Percentiles rank a stretch among this genome's conserved stretches.
These are phyloP conservation scores for Varecia variegata DNA, from an alignment of 2,797 vertebrate genomes.

Conservation along the genomic window DNA sequence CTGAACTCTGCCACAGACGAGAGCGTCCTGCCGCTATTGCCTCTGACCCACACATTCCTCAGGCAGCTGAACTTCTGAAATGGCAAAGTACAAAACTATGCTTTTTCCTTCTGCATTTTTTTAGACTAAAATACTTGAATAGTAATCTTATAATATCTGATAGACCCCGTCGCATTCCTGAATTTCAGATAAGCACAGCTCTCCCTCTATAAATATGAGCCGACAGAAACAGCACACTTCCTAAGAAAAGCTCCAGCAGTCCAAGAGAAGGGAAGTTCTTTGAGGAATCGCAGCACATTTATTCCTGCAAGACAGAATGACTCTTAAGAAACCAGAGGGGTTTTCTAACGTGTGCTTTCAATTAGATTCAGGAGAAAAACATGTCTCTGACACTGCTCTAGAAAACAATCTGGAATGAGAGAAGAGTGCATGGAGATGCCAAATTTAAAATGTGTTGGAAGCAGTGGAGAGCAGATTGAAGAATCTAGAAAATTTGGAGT, in stretches of 20 bases:
- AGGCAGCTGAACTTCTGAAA: neutral
- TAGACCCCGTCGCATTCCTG: neutral
- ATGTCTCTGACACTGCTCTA: neutral
- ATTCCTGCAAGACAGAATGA: neutral
- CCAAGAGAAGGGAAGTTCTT: neutral
- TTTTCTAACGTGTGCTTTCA: neutral
- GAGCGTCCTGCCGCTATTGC: neutral
- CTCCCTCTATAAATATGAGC: neutral
- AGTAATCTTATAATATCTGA: neutral
- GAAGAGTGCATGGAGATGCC: neutral
- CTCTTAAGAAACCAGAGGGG: neutral
- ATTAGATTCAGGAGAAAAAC: neutral
- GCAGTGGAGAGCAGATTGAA: neutral
- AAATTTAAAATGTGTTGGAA: neutral
- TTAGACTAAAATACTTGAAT: neutral
- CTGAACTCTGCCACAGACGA: accelerated
- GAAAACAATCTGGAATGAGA: neutral
- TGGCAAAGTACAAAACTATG: neutral
- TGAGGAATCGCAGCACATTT: neutral
- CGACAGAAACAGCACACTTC: neutral
- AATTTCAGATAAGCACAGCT: neutral
- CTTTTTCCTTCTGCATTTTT: neutral
- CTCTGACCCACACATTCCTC: neutral
- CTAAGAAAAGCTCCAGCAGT: neutral
- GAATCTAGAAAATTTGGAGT: neutral